Evolutionary conservation across 2,113 vertebrate genomes (phyloP).

Genomic region (Psilopsiagon aurifrons): DNA sequence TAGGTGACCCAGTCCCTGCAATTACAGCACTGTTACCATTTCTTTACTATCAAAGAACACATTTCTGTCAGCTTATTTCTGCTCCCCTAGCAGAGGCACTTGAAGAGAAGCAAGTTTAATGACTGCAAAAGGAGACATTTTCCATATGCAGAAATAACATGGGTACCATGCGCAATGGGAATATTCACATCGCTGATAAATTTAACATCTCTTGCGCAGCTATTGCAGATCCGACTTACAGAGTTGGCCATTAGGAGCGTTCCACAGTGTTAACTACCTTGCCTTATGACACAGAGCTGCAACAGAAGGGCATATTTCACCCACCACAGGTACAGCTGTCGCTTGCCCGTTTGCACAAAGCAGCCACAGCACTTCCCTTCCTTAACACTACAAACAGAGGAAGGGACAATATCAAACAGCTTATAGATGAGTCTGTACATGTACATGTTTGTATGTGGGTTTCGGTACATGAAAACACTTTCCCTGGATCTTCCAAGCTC

Average conservation of each 20-base stretch:
- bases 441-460: fast-evolving
- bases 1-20: neutral
- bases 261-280: neutral
- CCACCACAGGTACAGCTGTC: neutral
- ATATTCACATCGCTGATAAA: neutral
- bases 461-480: neutral
- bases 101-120: neutral
- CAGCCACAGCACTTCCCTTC: fast-evolving
- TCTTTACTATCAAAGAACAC: neutral
- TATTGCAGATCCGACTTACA: neutral
- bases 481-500: neutral
- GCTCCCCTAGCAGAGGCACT: neutral
- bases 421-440: fast-evolving
- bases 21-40: neutral
- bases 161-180: neutral
- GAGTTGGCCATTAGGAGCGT: neutral
- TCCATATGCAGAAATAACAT: neutral
- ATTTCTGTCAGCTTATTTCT: neutral
- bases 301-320: neutral
- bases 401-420: neutral
- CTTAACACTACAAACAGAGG: neutral
- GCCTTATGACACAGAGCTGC: neutral
- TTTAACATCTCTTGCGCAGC: neutral
- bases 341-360: neutral
- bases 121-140: neutral